Conservation (phyloP, 1,140 invertebrate species). For the Hyles euphorbiae region DNA sequence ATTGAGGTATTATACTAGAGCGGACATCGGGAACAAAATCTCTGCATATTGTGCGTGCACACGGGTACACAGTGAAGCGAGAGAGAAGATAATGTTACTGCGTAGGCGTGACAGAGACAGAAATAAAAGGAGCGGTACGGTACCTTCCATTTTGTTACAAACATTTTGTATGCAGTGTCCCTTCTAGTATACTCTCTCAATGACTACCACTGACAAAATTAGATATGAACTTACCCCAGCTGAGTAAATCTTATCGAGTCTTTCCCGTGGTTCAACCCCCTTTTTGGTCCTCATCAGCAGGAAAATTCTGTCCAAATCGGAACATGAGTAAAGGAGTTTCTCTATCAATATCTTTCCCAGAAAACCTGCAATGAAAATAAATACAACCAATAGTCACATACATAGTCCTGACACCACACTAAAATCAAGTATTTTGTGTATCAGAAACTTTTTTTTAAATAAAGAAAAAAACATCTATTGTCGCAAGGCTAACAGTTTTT, state of each 20-base stretch:
- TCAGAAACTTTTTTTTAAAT: no score
- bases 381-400: no score
- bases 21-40: no score
- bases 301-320: slow-evolving; percentile 82
- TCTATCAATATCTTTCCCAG: slow-evolving; percentile 91
- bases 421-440: no score
- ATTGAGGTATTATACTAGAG: neutral
- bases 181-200: neutral
- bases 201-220: neutral
- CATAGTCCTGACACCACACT: no score
- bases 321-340: slow-evolving; percentile 86
- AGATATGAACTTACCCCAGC: slow-evolving; percentile 24
- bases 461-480: no score
- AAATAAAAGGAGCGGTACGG: neutral
- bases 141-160: neutral
- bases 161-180: no score
- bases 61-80: no score
- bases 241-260: slow-evolving; percentile 32
- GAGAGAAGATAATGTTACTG: no score
- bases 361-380: slow-evolving; percentile 78
- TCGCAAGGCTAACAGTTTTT: no score
- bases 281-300: slow-evolving; percentile 84
- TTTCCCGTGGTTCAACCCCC: slow-evolving; percentile 50
- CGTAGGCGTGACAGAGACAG: no score
- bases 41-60: no score